Conservation (phyloP, 2,888 invertebrate genomes). For the Drosophila parthenogenetica region DNA sequence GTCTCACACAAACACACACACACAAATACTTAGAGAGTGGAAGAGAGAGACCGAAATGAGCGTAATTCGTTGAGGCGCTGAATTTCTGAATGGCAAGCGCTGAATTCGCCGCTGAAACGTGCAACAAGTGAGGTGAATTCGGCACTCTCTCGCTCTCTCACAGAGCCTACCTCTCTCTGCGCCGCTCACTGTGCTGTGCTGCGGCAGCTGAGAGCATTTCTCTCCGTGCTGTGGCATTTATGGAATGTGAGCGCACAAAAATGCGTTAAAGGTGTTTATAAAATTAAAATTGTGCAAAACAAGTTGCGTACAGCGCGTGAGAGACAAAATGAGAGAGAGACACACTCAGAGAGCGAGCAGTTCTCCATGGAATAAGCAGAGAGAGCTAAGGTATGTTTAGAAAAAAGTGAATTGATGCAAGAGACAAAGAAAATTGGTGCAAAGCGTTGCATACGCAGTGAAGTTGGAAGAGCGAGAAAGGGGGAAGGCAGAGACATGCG, state of each 20-base stretch:
- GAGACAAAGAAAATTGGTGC: conserved; percentile 80
- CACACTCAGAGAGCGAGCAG: neutral
- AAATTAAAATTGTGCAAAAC: conserved; percentile 80
- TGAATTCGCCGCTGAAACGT: conserved; percentile 55
- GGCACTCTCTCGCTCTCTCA: conserved; percentile 12
- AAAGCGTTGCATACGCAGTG: conserved; percentile 50
- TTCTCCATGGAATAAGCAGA: neutral
- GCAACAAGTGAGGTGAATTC: conserved; percentile 71
- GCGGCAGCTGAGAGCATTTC: conserved; percentile 25
- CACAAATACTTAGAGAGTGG: neutral
- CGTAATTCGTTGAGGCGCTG: conserved; percentile 51
- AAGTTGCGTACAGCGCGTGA: conserved; percentile 66
- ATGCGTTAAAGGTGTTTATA: conserved; percentile 81
- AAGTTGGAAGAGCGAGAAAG: neutral
- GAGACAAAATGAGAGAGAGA: conserved; percentile 16
- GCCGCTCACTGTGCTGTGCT: conserved; percentile 7
- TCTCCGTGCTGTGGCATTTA: conserved; percentile 66
- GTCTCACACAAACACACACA: conserved; percentile 53
- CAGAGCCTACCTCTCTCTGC: neutral
- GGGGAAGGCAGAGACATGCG: neutral
- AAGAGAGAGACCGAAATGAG: conserved; percentile 16
- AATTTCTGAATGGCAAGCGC: conserved; percentile 71
- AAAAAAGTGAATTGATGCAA: conserved; percentile 76
- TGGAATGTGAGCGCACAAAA: conserved; percentile 80
- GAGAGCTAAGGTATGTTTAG: conserved; percentile 56